Conservation (phyloP, 2,797 vertebrate species). For the Hydrophis major region DNA sequence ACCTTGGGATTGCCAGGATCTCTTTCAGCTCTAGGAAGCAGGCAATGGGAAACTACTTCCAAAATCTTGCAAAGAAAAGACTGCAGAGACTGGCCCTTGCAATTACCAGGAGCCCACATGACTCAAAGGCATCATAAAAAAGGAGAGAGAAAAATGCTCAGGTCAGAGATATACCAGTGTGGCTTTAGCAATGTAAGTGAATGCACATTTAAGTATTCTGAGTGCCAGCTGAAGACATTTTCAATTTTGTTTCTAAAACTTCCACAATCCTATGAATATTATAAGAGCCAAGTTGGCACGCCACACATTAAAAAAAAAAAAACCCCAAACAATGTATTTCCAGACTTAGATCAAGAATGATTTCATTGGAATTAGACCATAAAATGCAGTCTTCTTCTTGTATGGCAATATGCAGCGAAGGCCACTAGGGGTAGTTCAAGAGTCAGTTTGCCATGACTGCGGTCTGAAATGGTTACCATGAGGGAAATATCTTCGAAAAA, state of each 20-base stretch:
- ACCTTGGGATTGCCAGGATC: background rate
- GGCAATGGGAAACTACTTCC: background rate
- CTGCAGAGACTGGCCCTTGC: background rate
- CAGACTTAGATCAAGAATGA: background rate
- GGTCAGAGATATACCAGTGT: background rate
- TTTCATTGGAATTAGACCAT: background rate
- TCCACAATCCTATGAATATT: background rate
- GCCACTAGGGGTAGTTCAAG: slow-evolving; percentile 64
- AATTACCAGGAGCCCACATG: background rate
- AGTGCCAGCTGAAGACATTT: background rate
- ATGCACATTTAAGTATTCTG: background rate
- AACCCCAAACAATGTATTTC: background rate
- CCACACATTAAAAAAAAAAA: background rate
- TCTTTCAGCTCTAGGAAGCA: background rate
- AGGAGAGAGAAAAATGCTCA: background rate
- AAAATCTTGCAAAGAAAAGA: background rate
- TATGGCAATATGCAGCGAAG: slow-evolving; percentile 35
- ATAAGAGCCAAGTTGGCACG: background rate
- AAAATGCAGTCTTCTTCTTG: background rate
- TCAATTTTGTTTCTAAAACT: background rate
- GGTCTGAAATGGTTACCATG: slow-evolving; percentile 24
- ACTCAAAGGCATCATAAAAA: background rate
- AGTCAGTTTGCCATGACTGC: slow-evolving; percentile 10
- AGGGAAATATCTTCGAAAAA: slow-evolving; percentile 42
- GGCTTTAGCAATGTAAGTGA: background rate